Percentiles rank a stretch among this genome's conserved stretches.
These are phyloP conservation scores for Zaprionus capensis DNA, from an alignment of 1,140 invertebrate species.

Conservation along the genomic window DNA sequence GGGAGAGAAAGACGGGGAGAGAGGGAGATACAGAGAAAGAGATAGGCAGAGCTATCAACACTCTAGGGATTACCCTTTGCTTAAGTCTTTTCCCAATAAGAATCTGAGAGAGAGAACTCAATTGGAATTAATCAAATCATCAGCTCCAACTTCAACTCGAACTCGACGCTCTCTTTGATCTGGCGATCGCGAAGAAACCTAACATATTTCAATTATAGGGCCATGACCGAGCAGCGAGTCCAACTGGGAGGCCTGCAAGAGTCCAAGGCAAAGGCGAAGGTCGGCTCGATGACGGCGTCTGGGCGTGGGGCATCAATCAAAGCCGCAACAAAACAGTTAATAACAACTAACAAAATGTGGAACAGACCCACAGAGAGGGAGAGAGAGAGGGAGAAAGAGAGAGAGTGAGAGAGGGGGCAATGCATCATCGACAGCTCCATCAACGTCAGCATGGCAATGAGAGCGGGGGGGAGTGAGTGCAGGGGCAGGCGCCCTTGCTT, in stretches of 20 bases:
- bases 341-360: conserved; percentile 56
- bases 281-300: conserved; percentile 33
- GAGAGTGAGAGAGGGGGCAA: conserved; percentile 38
- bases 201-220: conserved; percentile 80
- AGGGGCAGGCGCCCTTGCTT: conserved; percentile 33
- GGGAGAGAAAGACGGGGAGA: neutral
- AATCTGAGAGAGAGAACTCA: conserved; percentile 15
- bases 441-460: conserved; percentile 27
- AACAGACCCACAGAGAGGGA: conserved; percentile 40
- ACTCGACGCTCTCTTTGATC: conserved; percentile 67
- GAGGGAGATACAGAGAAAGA: neutral
- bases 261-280: conserved; percentile 55
- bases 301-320: conserved; percentile 73
- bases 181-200: conserved; percentile 53
- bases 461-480: neutral
- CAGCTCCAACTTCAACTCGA: conserved; percentile 26
- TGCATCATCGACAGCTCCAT: conserved; percentile 57
- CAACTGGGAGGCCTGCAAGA: neutral
- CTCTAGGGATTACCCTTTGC: conserved; percentile 4
- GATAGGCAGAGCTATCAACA: conserved; percentile 29
- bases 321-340: conserved; percentile 61
- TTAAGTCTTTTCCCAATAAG: conserved; percentile 10
- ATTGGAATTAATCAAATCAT: conserved; percentile 80
- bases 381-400: conserved; percentile 37
- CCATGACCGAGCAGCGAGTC: conserved; percentile 57